Evolutionary conservation across 2,888 invertebrate species (phyloP), one percentile per base, ranked within the genome.

Genomic region (Limnephilus lunatus): DNA sequence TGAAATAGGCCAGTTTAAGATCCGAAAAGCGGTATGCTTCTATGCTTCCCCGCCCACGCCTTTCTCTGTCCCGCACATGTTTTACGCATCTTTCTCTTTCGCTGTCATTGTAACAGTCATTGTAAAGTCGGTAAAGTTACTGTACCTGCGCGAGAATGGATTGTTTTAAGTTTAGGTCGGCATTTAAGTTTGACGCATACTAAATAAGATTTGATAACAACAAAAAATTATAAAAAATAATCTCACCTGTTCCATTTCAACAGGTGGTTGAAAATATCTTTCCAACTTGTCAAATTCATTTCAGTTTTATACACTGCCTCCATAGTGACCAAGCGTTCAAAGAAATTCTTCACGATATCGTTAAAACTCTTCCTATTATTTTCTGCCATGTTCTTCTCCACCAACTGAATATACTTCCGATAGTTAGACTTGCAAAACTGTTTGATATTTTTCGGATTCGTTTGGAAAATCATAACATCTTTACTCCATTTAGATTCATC

Each of bases 341-440:
- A 85, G 81, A 91, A 92, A 39, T 90, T 90, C 39, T 35, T 86
- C 15, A 92, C 85, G 12, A 85, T 25, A 39, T 91, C 88, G 80
- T 91, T 91, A 30, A 90, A 86, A 81, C 48, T 85, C 85, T 30
- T 39, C 2, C 32, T 19, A 53, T 53, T 90, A 11, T 85, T 81
- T 19, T 31, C 44, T 12, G 86, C 19, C 30, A 32, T 44, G n/a
- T 82, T 48, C 19, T 32, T 80, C 35, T 44, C n/a, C 31, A 87
- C 85, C 85, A 93, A 35, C 31, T 89, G 44, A 39, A 93, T 90
- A 86, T 91, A 92, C 30, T 91, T 92, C 39, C 89, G 88, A 82
- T 92, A 92, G 86, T 92, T 85, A 44, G 90, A 87, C 81, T 92
- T 92, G 48, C 93, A 93, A 31, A 93, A 89, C 30, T 91, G 90